Base-by-base conservation (phyloP, 2,888 invertebrate species). In the Linnaemya vulpina region DNA sequence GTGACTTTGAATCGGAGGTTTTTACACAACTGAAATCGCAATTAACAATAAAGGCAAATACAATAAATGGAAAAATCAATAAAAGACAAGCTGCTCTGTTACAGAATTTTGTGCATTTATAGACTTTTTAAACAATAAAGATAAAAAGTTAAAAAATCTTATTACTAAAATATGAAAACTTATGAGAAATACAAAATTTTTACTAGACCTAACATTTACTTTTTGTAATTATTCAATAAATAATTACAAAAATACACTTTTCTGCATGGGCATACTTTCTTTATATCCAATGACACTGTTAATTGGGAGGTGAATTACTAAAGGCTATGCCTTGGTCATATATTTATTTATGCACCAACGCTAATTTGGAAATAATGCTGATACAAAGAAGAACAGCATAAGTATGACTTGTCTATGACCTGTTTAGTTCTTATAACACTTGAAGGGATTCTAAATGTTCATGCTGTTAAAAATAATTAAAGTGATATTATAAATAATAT, bases 1-100 rank as follows among this genome's bases (percentile, higher is more conserved):
- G 70, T 85, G 84, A 81, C 84, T 85, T 85, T 82, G 82, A 77
- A 82, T 71, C 76, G 58, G n/a, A 46, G 49, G 22, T 13, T 60
- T 51, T 68, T 55, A 11, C 40, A 51, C 62, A 83, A 78, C 30
- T 58, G 70, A 63, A 75, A 51, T 30, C 10, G 25, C 15, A 63
- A 40, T 20, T 63, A 63, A 58, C 55, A 68, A 58, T 62, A 58
- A 38, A 79, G 35, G 58, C 60, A 68, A n/a, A 11, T 58, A 17
- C 13, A 62, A 43, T 20, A 3, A 63, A 55, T 58, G 30, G 51
- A 71, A 58, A 81, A 67, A 77, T 84, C 75, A 71, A 75, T 82
- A 82, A 38, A 25, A 11, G 7, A 7, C 5, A 17, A 71, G 38
- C 15, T 51, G 77, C 68, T 38, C 35, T 25, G 51, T 68, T 77